phyloP scores from a whole-genome alignment of 2,113 vertebrate species.

The Gallinago paraguaiae region DNA sequence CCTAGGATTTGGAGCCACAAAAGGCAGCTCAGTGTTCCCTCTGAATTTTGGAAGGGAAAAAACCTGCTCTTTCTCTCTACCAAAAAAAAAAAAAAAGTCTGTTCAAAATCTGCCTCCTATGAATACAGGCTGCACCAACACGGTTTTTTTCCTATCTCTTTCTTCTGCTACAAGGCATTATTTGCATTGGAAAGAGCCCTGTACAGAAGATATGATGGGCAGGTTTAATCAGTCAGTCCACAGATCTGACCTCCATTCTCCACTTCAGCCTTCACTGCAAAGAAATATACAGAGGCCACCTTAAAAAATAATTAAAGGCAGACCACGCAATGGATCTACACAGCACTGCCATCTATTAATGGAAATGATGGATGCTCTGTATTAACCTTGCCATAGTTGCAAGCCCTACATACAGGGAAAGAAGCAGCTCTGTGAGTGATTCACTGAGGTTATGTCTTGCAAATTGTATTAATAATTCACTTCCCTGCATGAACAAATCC shows the following conservation, averaged over 20 bases:
- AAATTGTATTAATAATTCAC: constrained; percentile 66
- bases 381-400: constrained; percentile 50
- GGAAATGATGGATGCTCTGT: constrained; percentile 60
- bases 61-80: not conserved
- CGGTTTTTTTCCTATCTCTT: not conserved
- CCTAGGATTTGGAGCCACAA: not conserved
- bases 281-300: constrained; percentile 38
- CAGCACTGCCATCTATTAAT: constrained; percentile 50
- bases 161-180: not conserved
- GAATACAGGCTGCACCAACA: not conserved
- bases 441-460: constrained; percentile 37
- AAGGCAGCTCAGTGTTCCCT: not conserved
- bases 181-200: not conserved
- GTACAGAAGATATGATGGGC: not conserved
- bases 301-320: constrained; percentile 67
- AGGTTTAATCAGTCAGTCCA: constrained; percentile 37
- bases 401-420: not conserved
- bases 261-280: not conserved
- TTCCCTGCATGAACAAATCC: constrained; percentile 27
- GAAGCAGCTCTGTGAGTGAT: constrained; percentile 21
- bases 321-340: constrained; percentile 30
- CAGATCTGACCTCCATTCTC: not conserved
- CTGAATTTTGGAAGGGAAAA: not conserved
- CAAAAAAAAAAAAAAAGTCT: not conserved
- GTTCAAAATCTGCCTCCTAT: not conserved